A percentile compares a stretch with the other conserved stretches of the same genome.
Conservation (phyloP, 2,888 invertebrate genomes). For the Synergus itoensis region DNA sequence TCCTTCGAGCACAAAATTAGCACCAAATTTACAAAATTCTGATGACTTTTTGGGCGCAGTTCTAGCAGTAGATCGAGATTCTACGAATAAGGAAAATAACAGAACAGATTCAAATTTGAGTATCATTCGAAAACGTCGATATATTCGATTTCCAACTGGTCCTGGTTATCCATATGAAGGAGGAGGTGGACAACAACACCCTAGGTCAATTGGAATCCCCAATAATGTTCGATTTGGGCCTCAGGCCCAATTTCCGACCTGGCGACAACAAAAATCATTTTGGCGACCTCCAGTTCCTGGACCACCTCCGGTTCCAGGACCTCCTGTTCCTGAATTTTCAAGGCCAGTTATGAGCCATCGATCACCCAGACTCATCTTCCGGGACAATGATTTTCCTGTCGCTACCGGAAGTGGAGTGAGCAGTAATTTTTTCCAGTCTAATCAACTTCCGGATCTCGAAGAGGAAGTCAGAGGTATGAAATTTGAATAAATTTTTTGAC, state of each 20-base stretch:
- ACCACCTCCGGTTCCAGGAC: conserved; percentile 47
- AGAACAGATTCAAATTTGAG: conserved; percentile 46
- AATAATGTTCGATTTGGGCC: conserved; percentile 59
- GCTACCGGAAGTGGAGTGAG: conserved; percentile 64
- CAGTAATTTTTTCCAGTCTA: conserved; percentile 72
- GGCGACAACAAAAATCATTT: conserved; percentile 73
- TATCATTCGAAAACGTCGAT: conserved; percentile 62
- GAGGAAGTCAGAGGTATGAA: conserved; percentile 73
- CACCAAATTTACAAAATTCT: conserved; percentile 14
- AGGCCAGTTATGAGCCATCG: conserved; percentile 75
- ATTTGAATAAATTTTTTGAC: neutral
- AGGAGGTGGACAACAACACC: conserved; percentile 46
- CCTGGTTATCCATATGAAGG: conserved; percentile 66
- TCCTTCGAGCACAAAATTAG: conserved; percentile 16
- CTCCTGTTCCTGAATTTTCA: conserved; percentile 55
- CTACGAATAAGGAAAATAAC: conserved; percentile 10
- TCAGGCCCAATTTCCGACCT: conserved; percentile 62
- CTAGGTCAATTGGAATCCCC: conserved; percentile 32
- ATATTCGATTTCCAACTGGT: conserved; percentile 69
- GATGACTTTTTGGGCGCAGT: neutral
- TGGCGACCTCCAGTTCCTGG: conserved; percentile 66
- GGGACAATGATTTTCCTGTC: conserved; percentile 72
- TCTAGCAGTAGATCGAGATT: conserved; percentile 42
- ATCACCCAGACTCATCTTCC: conserved; percentile 73
- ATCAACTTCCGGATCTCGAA: conserved; percentile 73